A percentile compares a stretch with the other conserved stretches of the same genome.
Conservation (phyloP, 2,888 invertebrate genomes). For the Oligia strigilis region DNA sequence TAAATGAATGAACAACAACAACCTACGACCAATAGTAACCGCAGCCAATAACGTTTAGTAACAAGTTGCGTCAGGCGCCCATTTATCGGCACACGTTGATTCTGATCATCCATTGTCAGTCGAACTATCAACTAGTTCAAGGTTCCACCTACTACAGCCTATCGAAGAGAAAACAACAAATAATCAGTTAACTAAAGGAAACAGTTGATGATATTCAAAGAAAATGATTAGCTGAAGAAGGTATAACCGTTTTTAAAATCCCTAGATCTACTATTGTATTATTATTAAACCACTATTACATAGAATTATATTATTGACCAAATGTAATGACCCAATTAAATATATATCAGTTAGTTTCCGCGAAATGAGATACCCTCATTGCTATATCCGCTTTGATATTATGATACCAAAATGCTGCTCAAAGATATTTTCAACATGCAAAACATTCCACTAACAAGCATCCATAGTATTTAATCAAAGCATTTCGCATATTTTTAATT, state of each 20-base stretch:
- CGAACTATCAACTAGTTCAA: slow-evolving; percentile 59
- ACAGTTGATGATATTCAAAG: slow-evolving; percentile 1
- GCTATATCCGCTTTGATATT: background rate
- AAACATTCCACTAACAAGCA: slow-evolving; percentile 34
- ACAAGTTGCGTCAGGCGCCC: slow-evolving; percentile 42
- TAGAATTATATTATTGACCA: background rate
- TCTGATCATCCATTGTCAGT: slow-evolving; percentile 55
- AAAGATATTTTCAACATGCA: background rate
- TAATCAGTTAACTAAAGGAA: slow-evolving; percentile 7
- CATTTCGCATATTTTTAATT: slow-evolving; percentile 51
- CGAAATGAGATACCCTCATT: slow-evolving; percentile 8
- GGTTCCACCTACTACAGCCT: slow-evolving; percentile 48
- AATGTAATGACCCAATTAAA: slow-evolving; percentile 20
- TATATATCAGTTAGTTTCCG: slow-evolving; percentile 15
- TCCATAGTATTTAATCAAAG: slow-evolving; percentile 47
- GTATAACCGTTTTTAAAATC: background rate
- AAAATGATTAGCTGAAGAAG: background rate
- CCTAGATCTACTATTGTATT: background rate
- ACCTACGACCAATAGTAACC: slow-evolving; percentile 11
- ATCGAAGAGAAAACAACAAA: slow-evolving; percentile 11
- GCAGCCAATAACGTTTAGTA: slow-evolving; percentile 7
- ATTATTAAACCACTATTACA: background rate
- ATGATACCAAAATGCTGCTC: background rate
- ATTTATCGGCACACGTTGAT: slow-evolving; percentile 50
- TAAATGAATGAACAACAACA: slow-evolving; percentile 10